Evolutionary conservation across 2,888 invertebrate genomes (phyloP).

Genomic region (Mayetiola destructor): DNA sequence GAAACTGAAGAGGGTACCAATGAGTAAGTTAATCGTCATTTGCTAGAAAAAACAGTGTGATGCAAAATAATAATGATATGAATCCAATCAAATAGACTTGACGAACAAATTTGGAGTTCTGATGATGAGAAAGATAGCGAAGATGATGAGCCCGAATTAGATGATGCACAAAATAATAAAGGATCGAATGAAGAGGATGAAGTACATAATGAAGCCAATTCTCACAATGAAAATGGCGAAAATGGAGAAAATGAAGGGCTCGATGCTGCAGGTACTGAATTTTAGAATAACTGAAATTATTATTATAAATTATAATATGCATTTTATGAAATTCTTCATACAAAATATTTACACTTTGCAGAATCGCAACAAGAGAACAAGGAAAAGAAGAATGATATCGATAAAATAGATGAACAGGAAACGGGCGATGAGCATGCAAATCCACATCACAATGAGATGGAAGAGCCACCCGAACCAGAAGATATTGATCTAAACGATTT

Average conservation of each 20-base stretch:
- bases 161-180: constrained; percentile 48
- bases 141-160: constrained; percentile 39
- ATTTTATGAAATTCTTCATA: neutral
- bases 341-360: neutral
- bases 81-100: constrained; percentile 35
- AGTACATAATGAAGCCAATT: constrained; percentile 32
- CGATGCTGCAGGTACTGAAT: constrained; percentile 27
- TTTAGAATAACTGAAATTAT: no score
- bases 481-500: constrained; percentile 78
- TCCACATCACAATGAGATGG: constrained; percentile 67
- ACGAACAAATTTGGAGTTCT: constrained; percentile 70
- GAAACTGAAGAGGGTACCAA: constrained; percentile 80
- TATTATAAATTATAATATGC: neutral
- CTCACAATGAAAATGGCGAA: constrained; percentile 41
- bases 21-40: constrained; percentile 33
- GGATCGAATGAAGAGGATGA: constrained; percentile 65
- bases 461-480: constrained; percentile 67
- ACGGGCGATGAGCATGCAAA: constrained; percentile 63
- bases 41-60: constrained; percentile 22
- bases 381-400: constrained; percentile 51
- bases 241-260: constrained; percentile 35
- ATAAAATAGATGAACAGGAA: constrained; percentile 70
- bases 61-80: neutral
- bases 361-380: constrained; percentile 21
- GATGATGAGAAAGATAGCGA: constrained; percentile 57